These are phyloP conservation scores for Aurelia sp. DNA, from an alignment of 30 jellyfish, hydroid and myxozoan species.

Conservation along the genomic window DNA sequence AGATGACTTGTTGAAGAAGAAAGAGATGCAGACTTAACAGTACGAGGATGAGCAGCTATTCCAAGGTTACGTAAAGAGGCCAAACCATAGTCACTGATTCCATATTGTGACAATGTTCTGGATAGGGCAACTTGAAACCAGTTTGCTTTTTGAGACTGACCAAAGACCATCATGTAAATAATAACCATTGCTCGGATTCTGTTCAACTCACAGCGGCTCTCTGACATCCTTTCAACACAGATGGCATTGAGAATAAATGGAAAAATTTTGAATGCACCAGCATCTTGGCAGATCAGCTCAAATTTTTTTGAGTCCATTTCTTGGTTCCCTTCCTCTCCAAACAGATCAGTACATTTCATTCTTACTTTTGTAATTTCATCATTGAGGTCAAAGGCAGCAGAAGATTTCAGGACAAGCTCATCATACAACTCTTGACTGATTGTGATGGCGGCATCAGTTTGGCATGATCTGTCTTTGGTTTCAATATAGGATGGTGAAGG, in stretches of 20 bases:
- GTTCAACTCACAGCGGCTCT: conserved; percentile 4
- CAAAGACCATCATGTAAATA: conserved; percentile 5
- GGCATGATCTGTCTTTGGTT: conserved; percentile 16
- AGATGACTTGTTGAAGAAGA: conserved; percentile 30
- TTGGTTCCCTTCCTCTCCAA: conserved; percentile 49
- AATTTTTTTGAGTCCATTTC: conserved; percentile 45
- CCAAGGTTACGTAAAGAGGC: conserved; percentile 36
- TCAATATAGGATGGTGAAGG: background rate
- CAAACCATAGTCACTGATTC: conserved; percentile 32
- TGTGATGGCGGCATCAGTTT: conserved; percentile 10
- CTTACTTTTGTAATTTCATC: conserved; percentile 18
- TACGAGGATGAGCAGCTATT: conserved; percentile 53
- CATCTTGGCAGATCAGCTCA: conserved; percentile 39
- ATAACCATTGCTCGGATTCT: conserved; percentile 13
- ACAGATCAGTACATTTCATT: conserved; percentile 27
- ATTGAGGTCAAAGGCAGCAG: conserved; percentile 26
- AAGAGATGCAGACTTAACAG: conserved; percentile 30
- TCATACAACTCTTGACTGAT: conserved; percentile 17
- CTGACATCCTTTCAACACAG: conserved; percentile 35
- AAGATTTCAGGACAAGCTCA: conserved; percentile 18
- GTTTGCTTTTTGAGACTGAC: conserved; percentile 27
- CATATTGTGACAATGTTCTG: conserved; percentile 31
- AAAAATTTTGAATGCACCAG: conserved; percentile 16
- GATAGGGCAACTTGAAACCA: conserved; percentile 49
- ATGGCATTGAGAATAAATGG: conserved; percentile 20